Evolutionary conservation across 2,888 invertebrate species (phyloP), one percentile per base, ranked within the genome.

Genomic region (Phasia obesa): DNA sequence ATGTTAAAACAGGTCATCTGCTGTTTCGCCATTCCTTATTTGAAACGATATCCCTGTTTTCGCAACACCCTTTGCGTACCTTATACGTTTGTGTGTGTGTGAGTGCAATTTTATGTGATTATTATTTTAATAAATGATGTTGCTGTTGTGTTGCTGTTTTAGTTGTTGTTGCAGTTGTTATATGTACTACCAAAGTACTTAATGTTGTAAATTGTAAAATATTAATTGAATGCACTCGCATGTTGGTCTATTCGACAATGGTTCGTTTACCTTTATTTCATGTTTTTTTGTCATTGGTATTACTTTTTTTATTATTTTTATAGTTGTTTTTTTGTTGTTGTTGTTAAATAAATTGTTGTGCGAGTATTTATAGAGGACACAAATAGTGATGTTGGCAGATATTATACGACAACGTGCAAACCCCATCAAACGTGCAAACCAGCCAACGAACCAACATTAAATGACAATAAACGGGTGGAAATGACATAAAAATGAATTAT

Each of bases 201-300:
- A 76, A 71, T 79, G 71, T 71, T 83, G 83, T 79, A 83, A 83
- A 71, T 71, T 83, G 83, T 79, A 83, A 83, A 83, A 83, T 83
- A 79, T 79, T 83, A 83, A 83, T 83, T 76, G 67, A 83, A 83
- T 78, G 74, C 44, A 62, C 35, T 73, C 47, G 9, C 47, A 47
- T 23, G 44, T 51, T 71, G 65, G 27, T 47, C 25, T 65, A 55
- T 78, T 64, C 59, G 57, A 59, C 59, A 51, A 51, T 53, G 65
- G 73, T 79, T 79, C 79, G 73, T 79, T 79, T 79, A 79, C 79
- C 79, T 76, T 83, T 74, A 44, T n/a, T 42, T 47, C 11, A 60
- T 53, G 31, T 53, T 53, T n/a, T 27, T 51, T 23, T 23, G 13
- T 51, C 51, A 51, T 51, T 51, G 42, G 42, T 42, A n/a, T 7